Conservation (phyloP, 1,140 invertebrate genomes). For the Solenopsis invicta region DNA sequence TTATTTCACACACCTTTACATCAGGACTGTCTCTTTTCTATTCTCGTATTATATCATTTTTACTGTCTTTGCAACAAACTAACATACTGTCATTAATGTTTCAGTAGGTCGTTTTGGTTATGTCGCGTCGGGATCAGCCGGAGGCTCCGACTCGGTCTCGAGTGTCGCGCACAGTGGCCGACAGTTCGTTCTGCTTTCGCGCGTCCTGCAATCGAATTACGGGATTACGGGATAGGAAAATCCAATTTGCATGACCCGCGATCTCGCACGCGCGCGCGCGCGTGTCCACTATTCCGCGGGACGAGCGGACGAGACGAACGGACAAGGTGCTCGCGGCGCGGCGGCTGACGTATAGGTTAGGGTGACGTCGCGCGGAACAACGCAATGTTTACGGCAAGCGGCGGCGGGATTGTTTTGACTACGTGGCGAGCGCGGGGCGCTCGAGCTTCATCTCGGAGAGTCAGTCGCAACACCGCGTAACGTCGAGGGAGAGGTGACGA, state of each 20-base stretch:
- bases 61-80: neutral
- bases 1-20: neutral
- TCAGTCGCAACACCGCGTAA: neutral
- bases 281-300: neutral
- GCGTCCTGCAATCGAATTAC: neutral
- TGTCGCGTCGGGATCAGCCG: neutral
- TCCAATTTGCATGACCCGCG: conserved; percentile 10
- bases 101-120: conserved; percentile 7
- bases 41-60: neutral
- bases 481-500: neutral
- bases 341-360: conserved; percentile 31
- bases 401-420: conserved; percentile 43
- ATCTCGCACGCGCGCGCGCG: conserved; percentile 26
- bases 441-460: neutral
- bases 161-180: neutral
- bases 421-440: conserved; percentile 19
- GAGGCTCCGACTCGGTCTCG: neutral
- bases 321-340: neutral
- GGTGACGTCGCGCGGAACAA: neutral
- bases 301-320: neutral
- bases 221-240: neutral
- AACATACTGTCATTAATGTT: neutral
- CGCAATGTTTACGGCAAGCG: conserved; percentile 26
- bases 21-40: neutral
- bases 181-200: neutral